A percentile compares a stretch with the other conserved stretches of the same genome.
These are phyloP conservation scores for Ciconia maguari DNA, from an alignment of 2,113 vertebrate genomes.

Conservation along the genomic window DNA sequence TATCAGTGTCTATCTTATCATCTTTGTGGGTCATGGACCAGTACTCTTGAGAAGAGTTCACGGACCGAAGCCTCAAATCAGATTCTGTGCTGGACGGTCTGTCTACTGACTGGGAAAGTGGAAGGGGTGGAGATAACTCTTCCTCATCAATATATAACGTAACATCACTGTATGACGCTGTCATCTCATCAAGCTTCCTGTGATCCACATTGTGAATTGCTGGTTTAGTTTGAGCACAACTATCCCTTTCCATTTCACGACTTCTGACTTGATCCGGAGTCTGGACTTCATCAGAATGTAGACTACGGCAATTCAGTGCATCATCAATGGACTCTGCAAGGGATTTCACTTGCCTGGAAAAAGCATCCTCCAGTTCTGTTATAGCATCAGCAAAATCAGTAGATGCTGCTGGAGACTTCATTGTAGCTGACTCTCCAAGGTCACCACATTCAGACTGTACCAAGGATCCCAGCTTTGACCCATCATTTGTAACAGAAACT, in stretches of 20 bases:
- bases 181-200: constrained; percentile 92
- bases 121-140: constrained; percentile 90
- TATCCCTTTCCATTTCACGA: constrained; percentile 80
- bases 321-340: constrained; percentile 96
- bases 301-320: constrained; percentile 91
- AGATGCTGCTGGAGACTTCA: constrained; percentile 83
- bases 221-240: constrained; percentile 74
- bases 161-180: constrained; percentile 93
- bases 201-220: constrained; percentile 77
- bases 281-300: constrained; percentile 85
- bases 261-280: constrained; percentile 68
- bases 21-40: constrained; percentile 92
- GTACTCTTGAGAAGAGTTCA: constrained; percentile 87
- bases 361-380: constrained; percentile 95
- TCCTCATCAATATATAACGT: constrained; percentile 97
- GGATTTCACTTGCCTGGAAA: constrained; percentile 95
- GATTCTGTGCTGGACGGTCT: constrained; percentile 86
- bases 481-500: constrained; percentile 87
- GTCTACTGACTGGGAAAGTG: constrained; percentile 83
- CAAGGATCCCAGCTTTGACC: constrained; percentile 81
- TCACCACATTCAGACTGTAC: constrained; percentile 83
- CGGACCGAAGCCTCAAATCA: constrained; percentile 82
- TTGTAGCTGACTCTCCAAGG: constrained; percentile 75
- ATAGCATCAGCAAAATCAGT: constrained; percentile 91
- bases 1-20: constrained; percentile 89